A percentile compares a stretch with the other conserved stretches of the same genome.
phyloP scores from a whole-genome alignment of 2,797 vertebrate genomes.

The Avahi laniger region DNA sequence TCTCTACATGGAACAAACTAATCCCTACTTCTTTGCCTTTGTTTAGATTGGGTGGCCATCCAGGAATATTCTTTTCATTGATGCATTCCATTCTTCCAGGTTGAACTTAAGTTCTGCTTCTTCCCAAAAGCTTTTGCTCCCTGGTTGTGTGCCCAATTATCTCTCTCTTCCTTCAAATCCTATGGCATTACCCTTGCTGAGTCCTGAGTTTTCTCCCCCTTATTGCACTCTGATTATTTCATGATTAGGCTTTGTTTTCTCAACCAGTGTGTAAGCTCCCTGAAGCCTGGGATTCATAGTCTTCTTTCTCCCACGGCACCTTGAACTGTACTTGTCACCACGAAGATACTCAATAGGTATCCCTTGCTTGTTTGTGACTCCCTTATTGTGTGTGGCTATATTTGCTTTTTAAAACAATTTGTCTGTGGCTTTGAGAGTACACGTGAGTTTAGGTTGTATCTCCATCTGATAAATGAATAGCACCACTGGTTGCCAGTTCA shows the following conservation, averaged over 20 bases:
- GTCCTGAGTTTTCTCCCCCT: background rate
- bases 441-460: background rate
- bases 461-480: conserved; percentile 49
- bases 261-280: background rate
- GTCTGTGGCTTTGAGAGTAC: background rate
- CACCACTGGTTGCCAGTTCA: conserved; percentile 21
- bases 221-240: background rate
- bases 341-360: background rate
- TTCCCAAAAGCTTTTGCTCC: background rate
- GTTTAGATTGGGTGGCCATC: background rate
- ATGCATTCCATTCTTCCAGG: background rate
- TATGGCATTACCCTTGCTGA: background rate
- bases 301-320: background rate
- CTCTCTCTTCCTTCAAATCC: background rate
- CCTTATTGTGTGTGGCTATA: background rate
- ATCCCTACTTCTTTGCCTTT: background rate
- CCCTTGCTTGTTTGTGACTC: background rate
- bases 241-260: background rate
- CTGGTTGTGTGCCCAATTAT: background rate
- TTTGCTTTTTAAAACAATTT: conserved; percentile 30
- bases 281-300: background rate
- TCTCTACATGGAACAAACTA: background rate
- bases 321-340: background rate
- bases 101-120: background rate
- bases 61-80: conserved; percentile 14